A percentile compares a stretch with the other conserved stretches of the same genome.
Evolutionary conservation across 2,797 vertebrate genomes (phyloP).

Genomic region (Pelobates cultripes): DNA sequence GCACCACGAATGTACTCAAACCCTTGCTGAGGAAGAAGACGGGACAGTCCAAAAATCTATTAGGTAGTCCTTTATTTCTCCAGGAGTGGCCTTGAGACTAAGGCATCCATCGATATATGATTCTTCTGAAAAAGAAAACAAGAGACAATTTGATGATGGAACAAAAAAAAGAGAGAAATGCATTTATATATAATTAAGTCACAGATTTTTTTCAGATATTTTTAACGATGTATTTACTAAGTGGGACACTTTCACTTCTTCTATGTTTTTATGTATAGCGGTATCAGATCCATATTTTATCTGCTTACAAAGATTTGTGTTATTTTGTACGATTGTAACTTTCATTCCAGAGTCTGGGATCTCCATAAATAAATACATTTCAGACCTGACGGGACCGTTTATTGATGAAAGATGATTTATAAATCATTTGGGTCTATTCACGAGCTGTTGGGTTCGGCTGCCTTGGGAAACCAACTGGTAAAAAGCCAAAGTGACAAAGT

Average conservation of each 20-base stretch:
- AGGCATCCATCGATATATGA: too few species aligned
- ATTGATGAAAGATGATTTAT: too few species aligned
- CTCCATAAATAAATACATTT: slow-evolving; percentile 39
- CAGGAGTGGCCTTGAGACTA: too few species aligned
- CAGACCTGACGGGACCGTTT: slow-evolving; percentile 5
- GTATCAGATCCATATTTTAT: slow-evolving; percentile 42
- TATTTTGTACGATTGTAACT: slow-evolving; percentile 37
- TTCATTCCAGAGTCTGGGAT: slow-evolving; percentile 27
- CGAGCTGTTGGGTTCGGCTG: too few species aligned
- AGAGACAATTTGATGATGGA: background rate
- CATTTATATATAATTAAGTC: slow-evolving; percentile 51
- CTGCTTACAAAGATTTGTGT: slow-evolving; percentile 10
- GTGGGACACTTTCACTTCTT: slow-evolving; percentile 14
- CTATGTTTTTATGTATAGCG: slow-evolving; percentile 40
- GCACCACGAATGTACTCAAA: too few species aligned
- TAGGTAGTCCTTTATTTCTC: too few species aligned
- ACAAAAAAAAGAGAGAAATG: slow-evolving; percentile 8
- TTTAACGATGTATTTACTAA: slow-evolving; percentile 38
- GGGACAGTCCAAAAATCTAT: too few species aligned
- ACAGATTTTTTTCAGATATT: slow-evolving; percentile 47
- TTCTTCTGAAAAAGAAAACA: background rate
- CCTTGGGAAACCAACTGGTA: too few species aligned
- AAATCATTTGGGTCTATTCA: too few species aligned
- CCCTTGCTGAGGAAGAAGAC: too few species aligned
- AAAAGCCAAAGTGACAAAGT: too few species aligned